phyloP scores from a whole-genome alignment of 2,888 invertebrate species.

The Tachina grossa region DNA sequence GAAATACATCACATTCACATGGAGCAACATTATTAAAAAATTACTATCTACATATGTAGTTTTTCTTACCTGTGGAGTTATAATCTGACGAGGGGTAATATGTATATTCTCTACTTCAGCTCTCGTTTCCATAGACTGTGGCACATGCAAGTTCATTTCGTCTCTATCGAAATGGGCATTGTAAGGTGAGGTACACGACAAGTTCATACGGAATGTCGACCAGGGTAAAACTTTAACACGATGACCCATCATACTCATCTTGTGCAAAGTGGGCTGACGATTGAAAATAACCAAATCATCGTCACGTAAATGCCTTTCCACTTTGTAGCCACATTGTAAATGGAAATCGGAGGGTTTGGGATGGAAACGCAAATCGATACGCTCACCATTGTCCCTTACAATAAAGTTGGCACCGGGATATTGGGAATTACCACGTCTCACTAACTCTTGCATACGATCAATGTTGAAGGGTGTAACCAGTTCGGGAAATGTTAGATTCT shows the following conservation, averaged over 20 bases:
- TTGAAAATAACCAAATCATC: conserved; percentile 99
- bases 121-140: conserved; percentile 98
- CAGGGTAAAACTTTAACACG: conserved; percentile 98
- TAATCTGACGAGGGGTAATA: conserved; percentile 98
- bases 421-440: conserved; percentile 97
- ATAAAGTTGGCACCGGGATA: conserved; percentile 99
- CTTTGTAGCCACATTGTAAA: conserved; percentile 97
- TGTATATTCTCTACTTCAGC: conserved; percentile 99
- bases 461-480: conserved; percentile 99
- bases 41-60: no score
- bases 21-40: no score
- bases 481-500: conserved; percentile 99
- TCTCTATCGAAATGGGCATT: conserved; percentile 99
- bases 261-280: conserved; percentile 99
- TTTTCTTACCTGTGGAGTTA: conserved; percentile 90
- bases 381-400: conserved; percentile 98
- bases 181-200: conserved; percentile 98
- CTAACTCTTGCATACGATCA: conserved; percentile 94
- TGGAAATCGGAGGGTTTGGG: conserved; percentile 98
- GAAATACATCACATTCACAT: no score
- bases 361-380: conserved; percentile 98
- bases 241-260: conserved; percentile 99
- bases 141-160: conserved; percentile 99
- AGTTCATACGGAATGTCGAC: conserved; percentile 99
- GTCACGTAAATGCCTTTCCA: conserved; percentile 98